Evolutionary conservation across 2,797 vertebrate species (phyloP).

Genomic region (Rhabdomys pumilio): DNA sequence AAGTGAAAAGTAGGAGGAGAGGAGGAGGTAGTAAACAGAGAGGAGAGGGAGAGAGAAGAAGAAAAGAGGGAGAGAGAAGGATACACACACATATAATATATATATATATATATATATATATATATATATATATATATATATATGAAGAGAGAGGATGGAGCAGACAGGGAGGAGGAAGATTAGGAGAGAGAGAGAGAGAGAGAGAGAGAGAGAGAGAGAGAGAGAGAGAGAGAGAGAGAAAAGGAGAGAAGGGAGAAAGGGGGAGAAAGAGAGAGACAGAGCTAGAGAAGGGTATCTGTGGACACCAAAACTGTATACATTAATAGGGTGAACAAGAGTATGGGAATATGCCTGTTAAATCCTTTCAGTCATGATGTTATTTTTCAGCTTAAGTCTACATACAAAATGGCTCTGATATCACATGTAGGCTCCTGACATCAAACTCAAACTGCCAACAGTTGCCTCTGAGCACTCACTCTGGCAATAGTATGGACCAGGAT

Average conservation of each 20-base stretch:
- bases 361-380: not conserved
- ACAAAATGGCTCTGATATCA: not conserved
- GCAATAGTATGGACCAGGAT: not conserved
- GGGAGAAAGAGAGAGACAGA: not conserved
- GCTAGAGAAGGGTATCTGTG: not conserved
- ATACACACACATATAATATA: no score
- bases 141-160: no score
- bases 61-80: no score
- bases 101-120: no score
- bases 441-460: not conserved
- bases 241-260: not conserved
- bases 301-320: not conserved
- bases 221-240: not conserved
- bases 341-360: not conserved
- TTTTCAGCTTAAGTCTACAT: not conserved
- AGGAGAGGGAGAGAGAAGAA: not conserved
- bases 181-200: not conserved
- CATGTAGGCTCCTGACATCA: not conserved
- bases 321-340: not conserved
- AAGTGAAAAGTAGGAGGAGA: not conserved
- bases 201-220: not conserved
- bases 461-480: not conserved
- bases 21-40: not conserved
- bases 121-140: no score
- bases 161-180: not conserved